These are phyloP conservation scores for Bujurquina vittata DNA, from an alignment of 2,113 vertebrate genomes.

Conservation along the genomic window DNA sequence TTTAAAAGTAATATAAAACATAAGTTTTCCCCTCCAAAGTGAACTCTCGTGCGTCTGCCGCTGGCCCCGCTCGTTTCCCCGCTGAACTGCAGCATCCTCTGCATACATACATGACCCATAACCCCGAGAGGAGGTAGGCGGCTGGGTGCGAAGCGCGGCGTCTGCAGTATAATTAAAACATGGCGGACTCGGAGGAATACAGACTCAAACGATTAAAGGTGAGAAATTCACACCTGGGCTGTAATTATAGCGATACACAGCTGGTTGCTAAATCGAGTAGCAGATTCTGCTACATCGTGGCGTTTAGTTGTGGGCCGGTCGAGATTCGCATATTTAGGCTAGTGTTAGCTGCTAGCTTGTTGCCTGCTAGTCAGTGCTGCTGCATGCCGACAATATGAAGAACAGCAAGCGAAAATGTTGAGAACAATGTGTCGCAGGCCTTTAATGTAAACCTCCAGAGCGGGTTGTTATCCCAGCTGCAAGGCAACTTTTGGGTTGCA, in stretches of 20 bases:
- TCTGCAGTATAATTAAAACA: constrained; percentile 75
- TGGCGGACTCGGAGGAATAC: constrained; percentile 76
- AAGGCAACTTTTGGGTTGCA: background rate
- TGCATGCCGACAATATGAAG: background rate
- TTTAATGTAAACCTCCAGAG: fast-evolving
- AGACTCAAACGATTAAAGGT: constrained; percentile 73
- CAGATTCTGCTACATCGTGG: too few relatives aligned
- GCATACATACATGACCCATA: constrained; percentile 11
- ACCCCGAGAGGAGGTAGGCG: constrained; percentile 42
- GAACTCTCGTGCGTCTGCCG: background rate
- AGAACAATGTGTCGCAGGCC: background rate
- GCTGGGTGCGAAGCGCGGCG: constrained; percentile 47
- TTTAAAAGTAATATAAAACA: background rate
- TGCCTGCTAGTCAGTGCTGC: constrained; percentile 14
- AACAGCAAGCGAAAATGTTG: background rate
- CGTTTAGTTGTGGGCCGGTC: background rate
- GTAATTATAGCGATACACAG: fast-evolving
- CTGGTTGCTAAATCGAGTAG: fast-evolving
- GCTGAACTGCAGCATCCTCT: background rate
- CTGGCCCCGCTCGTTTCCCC: background rate
- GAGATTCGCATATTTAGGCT: constrained; percentile 44
- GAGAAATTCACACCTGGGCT: background rate
- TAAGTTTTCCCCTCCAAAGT: background rate
- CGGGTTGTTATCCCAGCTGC: background rate
- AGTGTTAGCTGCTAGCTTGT: constrained; percentile 44